Evolutionary conservation across 2,113 vertebrate species (phyloP), one percentile per base, ranked within the genome.

Genomic region (Corythornis cristatus): DNA sequence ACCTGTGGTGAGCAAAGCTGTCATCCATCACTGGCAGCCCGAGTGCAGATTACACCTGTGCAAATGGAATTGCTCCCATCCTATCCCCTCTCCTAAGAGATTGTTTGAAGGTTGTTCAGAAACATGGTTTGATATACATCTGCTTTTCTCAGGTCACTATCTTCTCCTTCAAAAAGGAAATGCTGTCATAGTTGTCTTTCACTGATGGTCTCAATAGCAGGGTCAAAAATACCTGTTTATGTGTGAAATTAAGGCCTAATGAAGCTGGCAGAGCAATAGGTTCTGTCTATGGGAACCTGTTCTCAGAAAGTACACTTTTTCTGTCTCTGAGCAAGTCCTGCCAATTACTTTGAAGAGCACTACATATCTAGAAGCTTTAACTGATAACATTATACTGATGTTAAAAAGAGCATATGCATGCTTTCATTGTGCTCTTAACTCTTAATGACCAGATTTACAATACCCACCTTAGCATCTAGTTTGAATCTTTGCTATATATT

Each of bases 201-300:
- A 33, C 11, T 60, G 77, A 43, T 57, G 82, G 57, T n/a, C 81
- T 64, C 73, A 40, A 45, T 67, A 82, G 83, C 65, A 92, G 81
- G 18, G 22, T 74, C 89, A 89, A 90, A 88, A 84, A 53, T 18
- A 94, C 28, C 15, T 40, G 14, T 64, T 64, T 60, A 40, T 15
- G 48, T 81, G 73, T 90, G 57, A 90, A 94, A 95, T 90, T 71
- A 71, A 64, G 56, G 43, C 37, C 43, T 90, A 88, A 88, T 93
- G 80, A 81, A 95, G 43, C 43, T 91, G 91, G 83, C 70, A 72
- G 53, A 84, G 58, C 28, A 43, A 23, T 37, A 40, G 35, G 50
- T 75, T 93, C 31, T 72, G 40, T 57, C 70, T 53, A 6, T 42
- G 22, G 53, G 62, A 93, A 76, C 31, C 67, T 83, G 31, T 58